phyloP scores from a whole-genome alignment of 2,113 vertebrate species.

The Ailurus styani region DNA sequence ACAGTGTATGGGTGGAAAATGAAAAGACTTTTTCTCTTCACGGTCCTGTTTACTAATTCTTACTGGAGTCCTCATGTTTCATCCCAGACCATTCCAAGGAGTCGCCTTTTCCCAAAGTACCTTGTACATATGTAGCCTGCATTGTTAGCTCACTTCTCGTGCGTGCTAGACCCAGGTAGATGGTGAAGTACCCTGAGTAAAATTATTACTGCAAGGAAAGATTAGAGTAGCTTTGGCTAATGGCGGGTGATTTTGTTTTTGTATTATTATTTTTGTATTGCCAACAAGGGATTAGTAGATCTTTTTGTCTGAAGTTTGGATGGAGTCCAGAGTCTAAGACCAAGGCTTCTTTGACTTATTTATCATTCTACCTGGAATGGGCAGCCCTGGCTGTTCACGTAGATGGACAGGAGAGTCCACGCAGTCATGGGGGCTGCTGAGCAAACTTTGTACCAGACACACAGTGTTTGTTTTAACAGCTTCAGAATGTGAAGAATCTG shows the following conservation, averaged over 20 bases:
- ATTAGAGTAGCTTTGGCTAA: slow-evolving; percentile 69
- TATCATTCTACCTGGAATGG: slow-evolving; percentile 47
- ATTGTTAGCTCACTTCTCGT: slow-evolving; percentile 40
- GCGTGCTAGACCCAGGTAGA: slow-evolving; percentile 28
- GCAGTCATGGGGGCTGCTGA: not conserved
- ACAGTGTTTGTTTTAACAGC: slow-evolving; percentile 35
- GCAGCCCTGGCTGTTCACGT: not conserved
- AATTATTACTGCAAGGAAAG: slow-evolving; percentile 64
- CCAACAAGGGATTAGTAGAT: slow-evolving; percentile 64
- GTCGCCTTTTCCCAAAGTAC: slow-evolving; percentile 7
- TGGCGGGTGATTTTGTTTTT: slow-evolving; percentile 63
- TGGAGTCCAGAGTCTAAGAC: slow-evolving; percentile 58
- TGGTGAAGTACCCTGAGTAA: slow-evolving; percentile 50
- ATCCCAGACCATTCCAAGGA: slow-evolving; percentile 5
- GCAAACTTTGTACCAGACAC: slow-evolving; percentile 25
- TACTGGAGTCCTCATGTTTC: slow-evolving; percentile 41
- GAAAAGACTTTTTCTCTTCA: slow-evolving; percentile 46
- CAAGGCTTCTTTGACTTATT: slow-evolving; percentile 22
- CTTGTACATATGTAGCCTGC: slow-evolving; percentile 41
- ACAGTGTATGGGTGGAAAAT: slow-evolving; percentile 46
- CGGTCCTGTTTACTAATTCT: slow-evolving; percentile 51
- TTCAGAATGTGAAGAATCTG: slow-evolving; percentile 72
- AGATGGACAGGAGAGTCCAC: not conserved
- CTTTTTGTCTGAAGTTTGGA: slow-evolving; percentile 57
- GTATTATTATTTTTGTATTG: slow-evolving; percentile 68